phyloP scores from a whole-genome alignment of 2,888 invertebrate genomes.

The Bombylius major region DNA sequence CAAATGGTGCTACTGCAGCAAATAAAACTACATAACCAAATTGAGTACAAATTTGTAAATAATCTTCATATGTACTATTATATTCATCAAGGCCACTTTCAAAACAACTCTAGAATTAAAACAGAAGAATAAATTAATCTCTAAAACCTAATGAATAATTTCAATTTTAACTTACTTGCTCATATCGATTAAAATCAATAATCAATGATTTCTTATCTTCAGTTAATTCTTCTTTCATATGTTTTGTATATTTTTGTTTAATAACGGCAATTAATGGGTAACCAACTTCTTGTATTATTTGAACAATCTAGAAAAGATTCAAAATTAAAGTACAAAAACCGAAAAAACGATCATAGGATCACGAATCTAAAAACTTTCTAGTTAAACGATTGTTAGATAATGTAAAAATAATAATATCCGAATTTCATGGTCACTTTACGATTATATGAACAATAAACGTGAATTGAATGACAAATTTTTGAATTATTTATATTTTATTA shows the following conservation, averaged over 20 bases:
- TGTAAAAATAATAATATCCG: too few species aligned
- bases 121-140: not conserved
- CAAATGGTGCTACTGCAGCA: slow-evolving; percentile 63
- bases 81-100: slow-evolving; percentile 56
- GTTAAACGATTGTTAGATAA: too few species aligned
- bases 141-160: not conserved
- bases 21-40: slow-evolving; percentile 69
- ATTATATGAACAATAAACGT: too few species aligned
- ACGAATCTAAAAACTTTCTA: too few species aligned
- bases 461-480: too few species aligned
- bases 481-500: too few species aligned
- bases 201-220: slow-evolving; percentile 23
- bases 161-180: slow-evolving; percentile 17
- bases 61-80: slow-evolving; percentile 64
- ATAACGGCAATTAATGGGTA: slow-evolving; percentile 32
- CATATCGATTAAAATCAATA: slow-evolving; percentile 27
- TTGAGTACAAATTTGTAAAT: slow-evolving; percentile 65
- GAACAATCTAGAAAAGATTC: slow-evolving; percentile 22
- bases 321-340: too few species aligned
- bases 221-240: slow-evolving; percentile 25
- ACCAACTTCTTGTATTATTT: slow-evolving; percentile 34
- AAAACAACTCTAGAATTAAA: slow-evolving; percentile 23
- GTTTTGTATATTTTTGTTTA: slow-evolving; percentile 31
- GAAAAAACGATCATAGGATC: too few species aligned
- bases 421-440: too few species aligned